Percentiles rank a stretch among this genome's conserved stretches.
phyloP scores from a whole-genome alignment of 2,888 invertebrate species.

The Selenia dentaria region DNA sequence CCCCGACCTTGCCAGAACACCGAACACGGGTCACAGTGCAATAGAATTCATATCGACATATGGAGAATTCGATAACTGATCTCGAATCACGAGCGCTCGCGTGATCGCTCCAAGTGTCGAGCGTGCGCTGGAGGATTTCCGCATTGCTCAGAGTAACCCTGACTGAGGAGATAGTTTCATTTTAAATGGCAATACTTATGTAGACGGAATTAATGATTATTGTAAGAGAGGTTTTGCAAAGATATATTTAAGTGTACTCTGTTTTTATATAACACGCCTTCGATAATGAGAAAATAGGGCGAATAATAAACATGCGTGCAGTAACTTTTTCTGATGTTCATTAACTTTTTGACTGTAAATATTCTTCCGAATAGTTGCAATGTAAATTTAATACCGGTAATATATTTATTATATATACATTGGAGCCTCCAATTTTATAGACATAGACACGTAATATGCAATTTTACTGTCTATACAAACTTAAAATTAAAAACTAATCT shows the following conservation, averaged over 20 bases:
- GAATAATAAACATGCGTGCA: no score
- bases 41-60: conserved; percentile 18
- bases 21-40: conserved; percentile 27
- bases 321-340: no score
- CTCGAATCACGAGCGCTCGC: conserved; percentile 29
- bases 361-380: no score
- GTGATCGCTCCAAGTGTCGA: conserved; percentile 7
- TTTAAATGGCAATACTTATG: conserved; percentile 10
- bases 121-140: conserved; percentile 20
- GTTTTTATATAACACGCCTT: no score
- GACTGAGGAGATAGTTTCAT: conserved; percentile 18
- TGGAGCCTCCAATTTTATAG: no score
- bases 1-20: conserved; percentile 15
- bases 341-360: no score
- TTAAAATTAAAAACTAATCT: no score
- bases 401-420: no score
- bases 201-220: neutral
- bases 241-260: neutral
- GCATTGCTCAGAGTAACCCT: conserved; percentile 19
- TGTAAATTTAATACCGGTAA: no score
- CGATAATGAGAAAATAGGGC: no score
- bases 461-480: no score
- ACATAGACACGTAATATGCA: no score
- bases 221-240: neutral
- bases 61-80: conserved; percentile 47